Conservation (phyloP, 2,113 vertebrate genomes). For the Lophochroa leadbeateri region DNA sequence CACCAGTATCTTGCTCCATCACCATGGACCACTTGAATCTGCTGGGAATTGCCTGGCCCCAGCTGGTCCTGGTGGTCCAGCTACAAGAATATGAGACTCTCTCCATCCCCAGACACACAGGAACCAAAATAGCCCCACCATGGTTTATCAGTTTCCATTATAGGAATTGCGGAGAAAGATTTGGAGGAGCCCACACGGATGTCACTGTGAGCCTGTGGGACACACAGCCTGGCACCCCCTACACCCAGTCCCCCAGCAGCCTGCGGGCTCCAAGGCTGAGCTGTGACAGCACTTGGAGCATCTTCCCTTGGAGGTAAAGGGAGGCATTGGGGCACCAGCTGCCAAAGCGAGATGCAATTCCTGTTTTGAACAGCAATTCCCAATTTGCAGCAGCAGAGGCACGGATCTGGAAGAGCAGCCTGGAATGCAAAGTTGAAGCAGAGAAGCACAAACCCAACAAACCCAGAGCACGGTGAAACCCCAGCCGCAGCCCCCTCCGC, state of each 20-base stretch:
- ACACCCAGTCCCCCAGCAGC: rapidly evolving
- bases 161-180: not conserved
- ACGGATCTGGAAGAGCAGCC: not conserved
- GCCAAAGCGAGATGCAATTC: rapidly evolving
- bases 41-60: not conserved
- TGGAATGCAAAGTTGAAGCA: not conserved
- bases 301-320: not conserved
- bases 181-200: not conserved
- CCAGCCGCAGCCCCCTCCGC: rapidly evolving
- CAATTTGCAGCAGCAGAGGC: not conserved
- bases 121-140: rapidly evolving
- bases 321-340: not conserved
- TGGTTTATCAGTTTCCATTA: rapidly evolving
- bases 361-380: not conserved
- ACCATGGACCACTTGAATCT: rapidly evolving
- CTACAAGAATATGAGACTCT: not conserved
- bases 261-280: rapidly evolving
- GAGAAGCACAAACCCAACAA: not conserved
- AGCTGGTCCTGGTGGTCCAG: not conserved
- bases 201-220: not conserved
- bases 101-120: rapidly evolving
- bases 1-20: rapidly evolving
- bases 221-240: rapidly evolving
- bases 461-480: not conserved
- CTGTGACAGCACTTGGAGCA: not conserved